A percentile compares a stretch with the other conserved stretches of the same genome.
These are phyloP conservation scores for Patagioenas fasciata DNA, from an alignment of 2,113 vertebrate genomes.

Conservation along the genomic window DNA sequence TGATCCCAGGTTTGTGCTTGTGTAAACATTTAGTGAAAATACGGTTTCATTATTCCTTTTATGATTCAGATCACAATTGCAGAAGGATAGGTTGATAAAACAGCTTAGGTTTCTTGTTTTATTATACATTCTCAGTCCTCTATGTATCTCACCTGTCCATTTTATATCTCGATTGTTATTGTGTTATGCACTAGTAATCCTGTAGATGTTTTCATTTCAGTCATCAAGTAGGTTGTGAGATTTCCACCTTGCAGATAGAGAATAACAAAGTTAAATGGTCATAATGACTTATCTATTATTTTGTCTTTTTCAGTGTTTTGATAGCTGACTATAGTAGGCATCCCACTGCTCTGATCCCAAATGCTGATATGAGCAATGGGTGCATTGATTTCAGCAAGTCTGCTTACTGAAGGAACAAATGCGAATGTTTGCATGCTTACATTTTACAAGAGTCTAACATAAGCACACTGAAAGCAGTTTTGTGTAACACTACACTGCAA, in stretches of 20 bases:
- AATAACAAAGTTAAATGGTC: not conserved
- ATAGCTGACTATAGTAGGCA: not conserved
- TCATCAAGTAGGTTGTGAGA: not conserved
- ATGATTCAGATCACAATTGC: not conserved
- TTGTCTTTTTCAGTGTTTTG: not conserved
- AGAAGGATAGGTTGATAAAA: not conserved
- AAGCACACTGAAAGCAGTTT: not conserved
- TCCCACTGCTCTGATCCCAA: not conserved
- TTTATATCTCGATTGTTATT: not conserved
- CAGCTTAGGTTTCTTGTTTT: not conserved
- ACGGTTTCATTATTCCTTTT: not conserved
- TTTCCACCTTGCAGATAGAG: not conserved
- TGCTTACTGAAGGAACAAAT: not conserved
- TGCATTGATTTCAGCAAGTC: not conserved
- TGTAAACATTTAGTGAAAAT: slow-evolving; percentile 1
- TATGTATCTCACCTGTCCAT: not conserved
- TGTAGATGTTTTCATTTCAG: not conserved
- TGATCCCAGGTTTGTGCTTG: slow-evolving; percentile 1
- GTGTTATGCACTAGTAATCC: not conserved
- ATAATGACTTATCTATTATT: not conserved
- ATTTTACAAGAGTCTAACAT: not conserved
- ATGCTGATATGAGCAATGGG: not conserved
- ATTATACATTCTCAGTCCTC: not conserved
- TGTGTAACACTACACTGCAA: not conserved
- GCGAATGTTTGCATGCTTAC: not conserved